phyloP scores from a whole-genome alignment of 2,797 vertebrate genomes.

The Linurgus olivaceus region DNA sequence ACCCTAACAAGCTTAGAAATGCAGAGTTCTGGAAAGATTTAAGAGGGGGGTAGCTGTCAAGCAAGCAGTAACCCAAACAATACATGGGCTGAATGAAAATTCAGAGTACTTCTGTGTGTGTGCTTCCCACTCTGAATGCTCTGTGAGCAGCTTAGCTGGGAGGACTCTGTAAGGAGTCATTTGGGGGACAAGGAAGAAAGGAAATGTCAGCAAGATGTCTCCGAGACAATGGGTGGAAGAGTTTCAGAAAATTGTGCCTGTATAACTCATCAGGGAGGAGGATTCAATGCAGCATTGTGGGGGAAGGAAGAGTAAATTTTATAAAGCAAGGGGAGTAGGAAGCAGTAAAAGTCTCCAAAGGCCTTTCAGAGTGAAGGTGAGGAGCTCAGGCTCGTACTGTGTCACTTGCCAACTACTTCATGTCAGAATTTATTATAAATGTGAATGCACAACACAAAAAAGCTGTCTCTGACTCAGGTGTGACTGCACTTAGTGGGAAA shows the following conservation, averaged over 20 bases:
- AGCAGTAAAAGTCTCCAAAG: background rate
- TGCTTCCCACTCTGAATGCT: background rate
- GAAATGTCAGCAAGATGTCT: conserved; percentile 39
- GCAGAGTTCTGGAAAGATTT: conserved; percentile 17
- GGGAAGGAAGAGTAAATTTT: background rate
- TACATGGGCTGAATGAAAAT: conserved; percentile 39
- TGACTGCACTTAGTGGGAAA: background rate
- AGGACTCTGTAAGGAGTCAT: background rate
- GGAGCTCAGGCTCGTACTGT: fast-evolving
- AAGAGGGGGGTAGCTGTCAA: conserved; percentile 20
- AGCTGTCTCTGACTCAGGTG: fast-evolving
- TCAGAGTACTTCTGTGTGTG: background rate
- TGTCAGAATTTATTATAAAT: background rate
- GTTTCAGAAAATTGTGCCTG: conserved; percentile 23
- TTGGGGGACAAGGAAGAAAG: conserved; percentile 34
- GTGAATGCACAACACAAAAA: too few relatives aligned
- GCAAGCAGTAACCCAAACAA: conserved; percentile 32
- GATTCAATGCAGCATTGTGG: background rate
- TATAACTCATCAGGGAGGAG: conserved; percentile 3
- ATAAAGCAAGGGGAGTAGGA: background rate
- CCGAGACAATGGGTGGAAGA: conserved; percentile 23
- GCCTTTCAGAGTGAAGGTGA: background rate
- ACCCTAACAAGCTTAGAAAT: background rate
- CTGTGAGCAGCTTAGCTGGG: background rate
- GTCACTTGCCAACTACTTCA: background rate